Evolutionary conservation across 2,888 invertebrate genomes (phyloP).

Genomic region (Pammene fasciana): DNA sequence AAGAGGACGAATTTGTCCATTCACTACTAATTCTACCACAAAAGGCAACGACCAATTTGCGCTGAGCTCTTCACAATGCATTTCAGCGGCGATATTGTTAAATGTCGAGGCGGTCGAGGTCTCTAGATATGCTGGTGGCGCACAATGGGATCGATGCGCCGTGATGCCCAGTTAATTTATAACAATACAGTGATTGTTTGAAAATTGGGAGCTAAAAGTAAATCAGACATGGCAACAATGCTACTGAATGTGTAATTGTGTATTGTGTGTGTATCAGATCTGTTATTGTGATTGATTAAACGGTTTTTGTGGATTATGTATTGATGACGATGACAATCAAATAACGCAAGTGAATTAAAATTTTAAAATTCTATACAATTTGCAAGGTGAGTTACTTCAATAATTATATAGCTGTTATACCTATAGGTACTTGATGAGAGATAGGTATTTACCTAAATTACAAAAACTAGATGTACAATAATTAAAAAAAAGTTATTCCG

Average conservation of each 20-base stretch:
- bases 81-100: neutral
- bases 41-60: constrained; percentile 19
- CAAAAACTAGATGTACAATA: too few species aligned
- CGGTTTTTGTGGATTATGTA: too few species aligned
- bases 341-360: too few species aligned
- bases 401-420: too few species aligned
- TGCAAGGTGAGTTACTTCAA: too few species aligned
- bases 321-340: too few species aligned
- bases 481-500: too few species aligned
- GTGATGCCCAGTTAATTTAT: constrained; percentile 34
- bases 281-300: too few species aligned
- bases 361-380: too few species aligned
- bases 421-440: too few species aligned
- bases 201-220: constrained; percentile 31
- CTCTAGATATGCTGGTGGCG: constrained; percentile 12
- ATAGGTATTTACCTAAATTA: too few species aligned
- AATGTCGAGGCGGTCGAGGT: neutral
- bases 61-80: constrained; percentile 16
- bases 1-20: constrained; percentile 23
- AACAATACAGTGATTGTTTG: constrained; percentile 33
- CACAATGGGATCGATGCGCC: constrained; percentile 31
- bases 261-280: too few species aligned
- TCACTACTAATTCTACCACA: constrained; percentile 30
- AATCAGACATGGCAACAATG: constrained; percentile 12
- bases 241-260: neutral